Evolutionary conservation across 1,140 invertebrate species (phyloP), one percentile per base, ranked within the genome.

Genomic region (Amyelois transitella): DNA sequence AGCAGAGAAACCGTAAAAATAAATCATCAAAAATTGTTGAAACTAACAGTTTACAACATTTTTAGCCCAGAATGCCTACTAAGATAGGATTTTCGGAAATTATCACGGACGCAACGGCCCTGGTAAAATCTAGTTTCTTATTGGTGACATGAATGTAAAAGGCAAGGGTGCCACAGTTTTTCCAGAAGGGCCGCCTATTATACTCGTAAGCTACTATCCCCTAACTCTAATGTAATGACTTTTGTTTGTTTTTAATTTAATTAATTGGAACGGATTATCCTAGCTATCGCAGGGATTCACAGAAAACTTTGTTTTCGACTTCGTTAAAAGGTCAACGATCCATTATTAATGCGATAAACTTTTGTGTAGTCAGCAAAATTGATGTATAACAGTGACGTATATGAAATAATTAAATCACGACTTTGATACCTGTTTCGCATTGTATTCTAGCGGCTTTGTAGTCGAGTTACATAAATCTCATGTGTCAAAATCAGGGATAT

Each of bases 231-330:
- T 67, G 62, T 78, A 75, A 78, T 69, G 64, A 75, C 70, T 78
- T 77, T 71, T 71, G 72, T 76, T 78, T 78, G 70, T 74, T 77
- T 75, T 77, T 78, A 78, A 81, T 78, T 77, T 70, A 77, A 81
- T 81, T 78, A 78, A 78, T 78, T 74, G 66, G 64, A 59, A 78
- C 66, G 65, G 69, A 76, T 77, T 74, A 75, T 71, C 69, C 64
- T 71, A 72, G 63, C 68, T 67, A 72, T 64, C 62, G 62, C 58
- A 64, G 64, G 70, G 67, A 74, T 79, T 78, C 68, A 81, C 60
- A 54, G 60, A 61, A 58, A 71, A 77, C 66, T 73, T 72, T 71
- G 64, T 63, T 66, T 63, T 68, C 62, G 62, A 66, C 60, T 60
- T 47, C 57, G 54, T 54, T 20, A 51, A 61, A 66, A 71, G 71